Evolutionary conservation across 2,888 invertebrate species (phyloP).

Genomic region (Panopea generosa): DNA sequence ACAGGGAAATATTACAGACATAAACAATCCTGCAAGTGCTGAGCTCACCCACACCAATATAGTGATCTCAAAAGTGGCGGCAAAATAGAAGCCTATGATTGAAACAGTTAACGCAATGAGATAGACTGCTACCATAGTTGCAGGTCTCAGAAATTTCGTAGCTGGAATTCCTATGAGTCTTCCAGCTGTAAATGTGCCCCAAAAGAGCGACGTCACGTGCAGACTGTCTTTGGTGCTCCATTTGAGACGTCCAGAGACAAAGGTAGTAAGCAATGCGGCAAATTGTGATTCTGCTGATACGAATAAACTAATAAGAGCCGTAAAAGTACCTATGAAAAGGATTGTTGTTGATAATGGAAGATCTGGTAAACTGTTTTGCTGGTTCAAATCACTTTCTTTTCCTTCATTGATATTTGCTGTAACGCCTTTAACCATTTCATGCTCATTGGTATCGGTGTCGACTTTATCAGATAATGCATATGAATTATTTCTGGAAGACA

Average conservation of each 20-base stretch:
- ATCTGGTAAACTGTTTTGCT: constrained; percentile 18
- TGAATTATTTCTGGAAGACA: constrained; percentile 14
- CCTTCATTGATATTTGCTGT: no score
- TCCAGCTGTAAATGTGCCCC: constrained; percentile 84
- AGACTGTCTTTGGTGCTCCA: constrained; percentile 79
- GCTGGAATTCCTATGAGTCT: constrained; percentile 83
- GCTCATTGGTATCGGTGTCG: constrained; percentile 2
- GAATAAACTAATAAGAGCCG: constrained; percentile 82
- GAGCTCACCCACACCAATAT: constrained; percentile 45
- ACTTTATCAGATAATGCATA: background rate
- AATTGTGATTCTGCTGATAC: constrained; percentile 84
- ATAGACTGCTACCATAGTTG: constrained; percentile 76
- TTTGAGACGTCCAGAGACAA: constrained; percentile 78
- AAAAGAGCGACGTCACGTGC: constrained; percentile 83
- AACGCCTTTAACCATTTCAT: no score
- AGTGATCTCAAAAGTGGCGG: constrained; percentile 17
- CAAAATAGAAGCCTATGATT: constrained; percentile 26
- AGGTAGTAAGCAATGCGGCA: constrained; percentile 82
- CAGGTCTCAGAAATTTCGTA: constrained; percentile 79
- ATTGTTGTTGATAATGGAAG: constrained; percentile 52
- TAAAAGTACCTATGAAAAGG: constrained; percentile 77
- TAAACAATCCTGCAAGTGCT: constrained; percentile 38
- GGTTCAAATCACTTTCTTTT: no score
- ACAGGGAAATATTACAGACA: constrained; percentile 53
- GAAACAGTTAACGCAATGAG: constrained; percentile 22